phyloP scores from a whole-genome alignment of 2,113 vertebrate genomes.

The Rana temporaria region DNA sequence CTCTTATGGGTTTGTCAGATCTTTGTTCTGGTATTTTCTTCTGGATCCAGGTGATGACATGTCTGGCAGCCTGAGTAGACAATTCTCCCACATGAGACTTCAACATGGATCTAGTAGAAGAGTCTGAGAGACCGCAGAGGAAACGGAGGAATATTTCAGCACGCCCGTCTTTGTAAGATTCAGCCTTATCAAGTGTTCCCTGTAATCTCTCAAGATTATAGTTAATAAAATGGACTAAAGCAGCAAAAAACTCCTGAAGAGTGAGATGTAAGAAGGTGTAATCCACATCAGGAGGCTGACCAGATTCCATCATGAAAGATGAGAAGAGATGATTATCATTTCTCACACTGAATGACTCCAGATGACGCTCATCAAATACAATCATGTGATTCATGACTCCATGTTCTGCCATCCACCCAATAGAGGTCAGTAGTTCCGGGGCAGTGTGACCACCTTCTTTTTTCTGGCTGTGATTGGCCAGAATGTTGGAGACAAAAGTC shows the following conservation, averaged over 20 bases:
- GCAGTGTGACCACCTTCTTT: constrained; percentile 46
- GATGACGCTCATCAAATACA: constrained; percentile 56
- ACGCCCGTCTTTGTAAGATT: background rate
- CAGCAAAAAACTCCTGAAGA: constrained; percentile 72
- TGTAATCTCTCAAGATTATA: constrained; percentile 36
- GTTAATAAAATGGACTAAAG: constrained; percentile 66
- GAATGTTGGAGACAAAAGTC: constrained; percentile 59
- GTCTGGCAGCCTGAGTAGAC: constrained; percentile 35
- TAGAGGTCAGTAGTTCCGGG: background rate
- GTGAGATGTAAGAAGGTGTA: constrained; percentile 68
- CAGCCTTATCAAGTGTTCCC: constrained; percentile 57
- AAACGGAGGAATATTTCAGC: constrained; percentile 64
- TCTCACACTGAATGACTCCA: constrained; percentile 60
- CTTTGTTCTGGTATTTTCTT: too few relatives aligned
- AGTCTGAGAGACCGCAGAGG: constrained; percentile 68
- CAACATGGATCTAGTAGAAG: constrained; percentile 60
- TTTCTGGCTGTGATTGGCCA: constrained; percentile 59
- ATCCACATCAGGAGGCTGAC: constrained; percentile 37
- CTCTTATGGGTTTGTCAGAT: too few relatives aligned
- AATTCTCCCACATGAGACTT: constrained; percentile 63
- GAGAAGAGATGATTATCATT: constrained; percentile 25
- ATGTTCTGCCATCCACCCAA: constrained; percentile 27
- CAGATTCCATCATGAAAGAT: constrained; percentile 51
- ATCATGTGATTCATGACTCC: constrained; percentile 5
- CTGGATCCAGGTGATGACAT: background rate